A percentile compares a stretch with the other conserved stretches of the same genome.
Evolutionary conservation across 2,888 invertebrate species (phyloP).

Genomic region (Teleiodes luculella): DNA sequence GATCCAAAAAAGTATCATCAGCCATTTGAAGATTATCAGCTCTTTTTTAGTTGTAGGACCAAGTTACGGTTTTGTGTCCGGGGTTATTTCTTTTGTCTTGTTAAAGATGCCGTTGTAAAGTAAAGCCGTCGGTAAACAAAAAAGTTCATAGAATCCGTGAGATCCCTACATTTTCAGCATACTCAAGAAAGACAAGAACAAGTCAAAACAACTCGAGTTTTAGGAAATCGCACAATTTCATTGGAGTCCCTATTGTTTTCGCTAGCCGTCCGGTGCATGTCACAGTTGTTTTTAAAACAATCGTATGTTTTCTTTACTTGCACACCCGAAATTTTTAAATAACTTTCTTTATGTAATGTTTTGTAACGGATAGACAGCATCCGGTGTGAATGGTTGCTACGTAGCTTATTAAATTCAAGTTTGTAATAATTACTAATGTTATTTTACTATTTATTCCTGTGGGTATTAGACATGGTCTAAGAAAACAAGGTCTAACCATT

Average conservation of each 20-base stretch:
- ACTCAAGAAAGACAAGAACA: neutral
- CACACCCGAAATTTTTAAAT: constrained; percentile 37
- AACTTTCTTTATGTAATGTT: constrained; percentile 28
- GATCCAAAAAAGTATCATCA: too few species aligned
- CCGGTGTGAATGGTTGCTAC: constrained; percentile 16
- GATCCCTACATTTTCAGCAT: neutral
- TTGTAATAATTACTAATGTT: too few species aligned
- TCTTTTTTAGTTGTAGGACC: too few species aligned
- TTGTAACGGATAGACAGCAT: constrained; percentile 32
- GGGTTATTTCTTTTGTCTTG: too few species aligned
- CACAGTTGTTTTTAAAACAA: constrained; percentile 54
- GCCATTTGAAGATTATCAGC: too few species aligned
- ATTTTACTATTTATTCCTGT: too few species aligned
- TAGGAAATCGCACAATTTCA: constrained; percentile 11
- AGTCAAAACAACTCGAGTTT: neutral
- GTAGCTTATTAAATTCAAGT: neutral
- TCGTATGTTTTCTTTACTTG: constrained; percentile 41
- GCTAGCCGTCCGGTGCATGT: constrained; percentile 34
- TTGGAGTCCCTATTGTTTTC: constrained; percentile 16
- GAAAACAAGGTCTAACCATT: too few species aligned
- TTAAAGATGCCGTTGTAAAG: too few species aligned
- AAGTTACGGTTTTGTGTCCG: too few species aligned
- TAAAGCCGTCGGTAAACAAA: neutral
- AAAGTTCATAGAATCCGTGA: neutral
- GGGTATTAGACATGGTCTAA: too few species aligned